Evolutionary conservation across 2,888 invertebrate species (phyloP), one percentile per base, ranked within the genome.

Genomic region (Nephrotoma appendiculata): DNA sequence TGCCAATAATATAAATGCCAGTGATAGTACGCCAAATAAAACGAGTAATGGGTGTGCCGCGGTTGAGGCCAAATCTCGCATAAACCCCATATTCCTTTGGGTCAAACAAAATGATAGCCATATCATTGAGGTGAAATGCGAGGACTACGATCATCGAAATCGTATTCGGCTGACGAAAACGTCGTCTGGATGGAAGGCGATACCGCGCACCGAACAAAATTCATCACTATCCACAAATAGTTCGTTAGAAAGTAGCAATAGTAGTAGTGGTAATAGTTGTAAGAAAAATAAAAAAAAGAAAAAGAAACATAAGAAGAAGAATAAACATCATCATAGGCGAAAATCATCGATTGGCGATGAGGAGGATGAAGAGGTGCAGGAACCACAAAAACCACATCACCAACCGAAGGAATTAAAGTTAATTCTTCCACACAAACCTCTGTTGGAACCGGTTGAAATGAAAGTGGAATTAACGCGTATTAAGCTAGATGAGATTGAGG

Each of bases 1-100:
- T 52, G 57, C 19, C 41, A 87, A 44, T 84, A 87, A 15, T 42
- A 71, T 86, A 43, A 87, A 87, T 87, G 48, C 85, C 86, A 87
- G 86, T 85, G 45, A 87, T 57, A 86, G 41, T 86, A 48, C 12
- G 15, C 15, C 83, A 48, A 71, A 71, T 71, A 71, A 71, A 71
- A 31, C 12, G 31, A 43, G 12, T 85, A n/a, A 45, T 5, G 19
- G 41, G n/a, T 43, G 41, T 11, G 9, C 71, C n/a, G 9, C 71
- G 31, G 9, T 9, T 12, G 42, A 19, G 45, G 11, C 71, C 9
- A 86, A 44, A 15, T 71, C 71, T 71, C 86, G 44, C 45, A 45
- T 96, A 89, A 95, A 96, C 90, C 96, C 96, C 88, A 95, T 97
- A 88, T 97, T 97, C 92, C 93, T 97, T 89, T 97, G 96, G 96